phyloP scores from a whole-genome alignment of 2,888 invertebrate species.

The Drepanosiphum platanoidis region DNA sequence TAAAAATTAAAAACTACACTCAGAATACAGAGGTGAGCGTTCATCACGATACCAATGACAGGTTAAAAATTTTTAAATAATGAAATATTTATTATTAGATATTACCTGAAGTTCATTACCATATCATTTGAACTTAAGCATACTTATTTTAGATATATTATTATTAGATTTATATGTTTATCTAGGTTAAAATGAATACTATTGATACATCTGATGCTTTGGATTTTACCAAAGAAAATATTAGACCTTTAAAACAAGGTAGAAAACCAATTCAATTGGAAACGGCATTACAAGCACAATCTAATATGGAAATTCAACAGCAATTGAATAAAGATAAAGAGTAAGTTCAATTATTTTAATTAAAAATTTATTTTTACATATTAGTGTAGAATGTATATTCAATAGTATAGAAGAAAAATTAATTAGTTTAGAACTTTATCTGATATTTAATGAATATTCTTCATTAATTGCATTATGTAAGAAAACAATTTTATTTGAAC shows the following conservation, averaged over 20 bases:
- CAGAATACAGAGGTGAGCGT: no score
- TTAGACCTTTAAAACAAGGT: conserved; percentile 90
- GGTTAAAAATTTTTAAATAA: not conserved
- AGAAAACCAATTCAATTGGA: conserved; percentile 82
- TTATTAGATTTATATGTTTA: no score
- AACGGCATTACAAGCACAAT: conserved; percentile 82
- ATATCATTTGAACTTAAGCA: no score
- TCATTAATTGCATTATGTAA: no score
- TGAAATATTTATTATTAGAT: not conserved
- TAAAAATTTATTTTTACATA: not conserved
- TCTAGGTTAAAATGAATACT: conserved; percentile 41
- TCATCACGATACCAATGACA: not conserved
- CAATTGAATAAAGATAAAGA: conserved; percentile 76
- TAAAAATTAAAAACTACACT: no score
- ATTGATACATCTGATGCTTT: conserved; percentile 68
- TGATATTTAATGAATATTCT: no score
- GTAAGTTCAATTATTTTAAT: conserved; percentile 69
- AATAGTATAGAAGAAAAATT: not conserved
- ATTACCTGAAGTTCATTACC: no score
- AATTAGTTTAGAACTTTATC: no score
- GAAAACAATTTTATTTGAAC: no score
- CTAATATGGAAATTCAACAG: conserved; percentile 76
- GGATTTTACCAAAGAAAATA: conserved; percentile 84
- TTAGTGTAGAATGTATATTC: no score
- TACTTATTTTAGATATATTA: not conserved